A percentile compares a stretch with the other conserved stretches of the same genome.
These are phyloP conservation scores for Perca fluviatilis DNA, from an alignment of 2,113 vertebrate species.

Conservation along the genomic window DNA sequence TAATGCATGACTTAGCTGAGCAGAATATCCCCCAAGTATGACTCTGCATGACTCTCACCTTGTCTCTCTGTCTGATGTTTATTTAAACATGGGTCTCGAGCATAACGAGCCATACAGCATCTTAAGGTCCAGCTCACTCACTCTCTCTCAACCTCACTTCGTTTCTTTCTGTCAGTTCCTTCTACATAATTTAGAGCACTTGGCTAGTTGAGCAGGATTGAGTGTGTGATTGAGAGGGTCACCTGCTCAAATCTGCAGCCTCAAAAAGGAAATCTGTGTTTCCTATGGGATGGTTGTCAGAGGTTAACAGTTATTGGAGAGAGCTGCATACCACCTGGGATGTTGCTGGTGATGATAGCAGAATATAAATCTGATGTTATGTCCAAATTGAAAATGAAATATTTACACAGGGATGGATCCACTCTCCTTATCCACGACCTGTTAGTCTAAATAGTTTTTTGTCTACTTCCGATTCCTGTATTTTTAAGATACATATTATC, in stretches of 20 bases:
- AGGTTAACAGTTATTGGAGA: slow-evolving; percentile 49
- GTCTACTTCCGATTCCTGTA: background rate
- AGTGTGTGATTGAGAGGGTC: slow-evolving; percentile 61
- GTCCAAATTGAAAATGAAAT: slow-evolving; percentile 23
- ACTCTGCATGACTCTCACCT: slow-evolving; percentile 46
- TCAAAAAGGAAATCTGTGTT: slow-evolving; percentile 45
- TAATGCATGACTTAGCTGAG: slow-evolving; percentile 57
- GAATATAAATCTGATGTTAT: slow-evolving; percentile 39
- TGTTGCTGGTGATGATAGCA: slow-evolving; percentile 14
- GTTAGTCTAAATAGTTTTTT: background rate
- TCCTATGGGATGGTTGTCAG: slow-evolving; percentile 27
- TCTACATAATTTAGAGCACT: slow-evolving; percentile 61
- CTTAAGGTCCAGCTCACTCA: slow-evolving; percentile 50
- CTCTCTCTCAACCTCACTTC: slow-evolving; percentile 33
- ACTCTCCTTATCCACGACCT: background rate
- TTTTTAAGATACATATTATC: background rate
- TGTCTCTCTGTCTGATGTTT: slow-evolving; percentile 61
- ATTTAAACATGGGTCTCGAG: slow-evolving; percentile 61
- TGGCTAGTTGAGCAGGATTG: slow-evolving; percentile 33
- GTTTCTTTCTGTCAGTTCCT: slow-evolving; percentile 41
- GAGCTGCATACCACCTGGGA: slow-evolving; percentile 35
- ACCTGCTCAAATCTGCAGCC: slow-evolving; percentile 28
- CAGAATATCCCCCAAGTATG: slow-evolving; percentile 37
- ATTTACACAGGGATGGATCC: background rate
- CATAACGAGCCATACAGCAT: slow-evolving; percentile 23